phyloP scores from a whole-genome alignment of 2,113 vertebrate genomes.

The Eurypyga helias region DNA sequence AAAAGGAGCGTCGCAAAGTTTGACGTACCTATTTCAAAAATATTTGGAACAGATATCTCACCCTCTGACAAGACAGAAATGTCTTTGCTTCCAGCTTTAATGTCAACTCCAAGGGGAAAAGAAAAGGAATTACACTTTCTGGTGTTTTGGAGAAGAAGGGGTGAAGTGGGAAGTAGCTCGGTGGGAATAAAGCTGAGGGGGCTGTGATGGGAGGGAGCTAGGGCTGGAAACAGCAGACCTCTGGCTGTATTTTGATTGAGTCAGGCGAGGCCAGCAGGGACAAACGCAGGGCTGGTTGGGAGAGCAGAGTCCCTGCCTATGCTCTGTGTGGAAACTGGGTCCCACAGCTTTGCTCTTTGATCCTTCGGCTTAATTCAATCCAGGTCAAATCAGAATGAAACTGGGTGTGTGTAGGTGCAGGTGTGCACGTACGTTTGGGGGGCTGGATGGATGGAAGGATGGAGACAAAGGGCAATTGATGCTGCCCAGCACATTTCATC shows the following conservation, averaged over 20 bases:
- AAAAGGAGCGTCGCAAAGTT: neutral
- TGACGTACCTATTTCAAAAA: constrained; percentile 29
- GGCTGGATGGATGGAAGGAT: neutral
- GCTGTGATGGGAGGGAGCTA: neutral
- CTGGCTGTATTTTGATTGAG: constrained; percentile 34
- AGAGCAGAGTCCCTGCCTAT: neutral
- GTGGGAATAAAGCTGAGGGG: neutral
- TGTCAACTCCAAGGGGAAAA: neutral
- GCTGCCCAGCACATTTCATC: neutral
- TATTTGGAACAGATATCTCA: constrained; percentile 25
- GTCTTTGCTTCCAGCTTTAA: constrained; percentile 22
- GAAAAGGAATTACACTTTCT: neutral
- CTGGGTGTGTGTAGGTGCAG: neutral
- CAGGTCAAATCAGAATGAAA: neutral
- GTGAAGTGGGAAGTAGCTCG: neutral
- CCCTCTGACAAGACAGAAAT: constrained; percentile 17
- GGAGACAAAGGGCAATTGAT: neutral
- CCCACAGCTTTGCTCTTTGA: constrained; percentile 29
- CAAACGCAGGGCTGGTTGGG: neutral
- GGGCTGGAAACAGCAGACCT: neutral
- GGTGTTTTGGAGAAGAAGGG: neutral
- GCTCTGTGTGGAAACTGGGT: neutral
- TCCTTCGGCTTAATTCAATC: constrained; percentile 43
- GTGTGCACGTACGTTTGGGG: neutral
- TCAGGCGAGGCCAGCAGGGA: constrained; percentile 3